A percentile compares a stretch with the other conserved stretches of the same genome.
These are phyloP conservation scores for Stichopus chloronotus DNA, from an alignment of 35 echinoderm and acorn worm species.

Conservation along the genomic window DNA sequence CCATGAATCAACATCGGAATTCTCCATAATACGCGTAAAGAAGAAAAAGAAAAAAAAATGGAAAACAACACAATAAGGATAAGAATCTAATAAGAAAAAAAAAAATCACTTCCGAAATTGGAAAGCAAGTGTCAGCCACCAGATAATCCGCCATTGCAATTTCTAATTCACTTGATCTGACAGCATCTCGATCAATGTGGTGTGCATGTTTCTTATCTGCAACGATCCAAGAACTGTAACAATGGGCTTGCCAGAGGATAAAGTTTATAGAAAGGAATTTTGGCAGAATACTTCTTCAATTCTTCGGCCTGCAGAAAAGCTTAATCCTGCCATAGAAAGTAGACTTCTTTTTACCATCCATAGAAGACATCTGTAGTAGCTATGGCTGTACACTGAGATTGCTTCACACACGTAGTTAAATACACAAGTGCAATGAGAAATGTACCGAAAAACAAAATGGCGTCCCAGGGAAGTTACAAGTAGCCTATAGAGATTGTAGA, in stretches of 20 bases:
- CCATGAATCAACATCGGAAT: no score
- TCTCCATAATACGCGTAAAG: not conserved
- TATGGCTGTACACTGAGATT: not conserved
- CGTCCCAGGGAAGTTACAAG: not conserved
- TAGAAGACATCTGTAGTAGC: not conserved
- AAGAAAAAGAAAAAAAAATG: not conserved
- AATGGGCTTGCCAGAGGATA: not conserved
- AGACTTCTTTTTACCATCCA: not conserved
- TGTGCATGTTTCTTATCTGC: not conserved
- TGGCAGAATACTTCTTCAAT: not conserved
- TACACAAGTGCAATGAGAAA: not conserved
- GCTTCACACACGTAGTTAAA: not conserved
- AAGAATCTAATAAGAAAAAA: not conserved
- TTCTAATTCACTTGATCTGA: not conserved
- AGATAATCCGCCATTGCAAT: not conserved
- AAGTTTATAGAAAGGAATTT: not conserved
- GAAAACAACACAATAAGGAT: not conserved
- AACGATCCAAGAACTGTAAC: constrained; percentile 5
- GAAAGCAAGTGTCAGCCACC: constrained; percentile 2
- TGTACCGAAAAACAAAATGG: not conserved
- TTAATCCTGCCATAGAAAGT: constrained; percentile 8
- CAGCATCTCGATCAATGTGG: not conserved
- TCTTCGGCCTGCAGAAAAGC: not conserved
- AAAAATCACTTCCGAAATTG: not conserved
- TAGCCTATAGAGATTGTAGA: constrained; percentile 17